Base-by-base conservation (phyloP, 2,888 invertebrate species). In the Sicus ferrugineus region DNA sequence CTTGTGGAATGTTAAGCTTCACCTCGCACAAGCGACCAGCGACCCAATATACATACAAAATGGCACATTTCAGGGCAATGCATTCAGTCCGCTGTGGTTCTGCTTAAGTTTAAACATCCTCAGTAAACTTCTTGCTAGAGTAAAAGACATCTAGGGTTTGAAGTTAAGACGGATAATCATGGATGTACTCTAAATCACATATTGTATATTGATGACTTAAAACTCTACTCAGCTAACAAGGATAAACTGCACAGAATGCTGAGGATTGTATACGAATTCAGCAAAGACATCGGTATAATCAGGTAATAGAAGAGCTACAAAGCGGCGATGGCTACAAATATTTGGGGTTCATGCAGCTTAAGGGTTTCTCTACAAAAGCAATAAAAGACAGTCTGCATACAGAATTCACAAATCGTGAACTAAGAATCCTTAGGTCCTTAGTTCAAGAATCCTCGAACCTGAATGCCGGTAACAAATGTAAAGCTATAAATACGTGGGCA, bases 61-160 rank as follows among this genome's bases (percentile, higher is more conserved):
- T 5, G 50, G 64, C 16, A 64, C 50, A 64, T 48, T 64, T 9
- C 64, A 64, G 34, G 64, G 64, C 48, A 50, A 50, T 19, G 50
- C 64, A 26, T 31, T 64, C 4, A 64, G 64, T 30, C 64, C 64
- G 1, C 30, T 64, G 19, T 64, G 64, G 64, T 48, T 64, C 26
- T 30, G 64, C 28, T 26, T 64, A 19, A 14, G 50, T 26, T 31
- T 64, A 31, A 64, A 50, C 28, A 28, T 50, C 2, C 52, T 64
- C 19, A 50, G 64, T 23, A 64, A 48, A 30, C 64, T 38, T 7
- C 64, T 50, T 0, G 34, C 16, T 48, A 42, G 42, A 21, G 26
- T 42, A 7, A 31, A 28, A 28, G 11, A 21, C 21, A 64, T 16
- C 28, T 50, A 6, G 64, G 48, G 19, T 64, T 50, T 48, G 4